Conservation (phyloP, 2,888 invertebrate genomes). For the Chrysotoxum bicinctum region DNA sequence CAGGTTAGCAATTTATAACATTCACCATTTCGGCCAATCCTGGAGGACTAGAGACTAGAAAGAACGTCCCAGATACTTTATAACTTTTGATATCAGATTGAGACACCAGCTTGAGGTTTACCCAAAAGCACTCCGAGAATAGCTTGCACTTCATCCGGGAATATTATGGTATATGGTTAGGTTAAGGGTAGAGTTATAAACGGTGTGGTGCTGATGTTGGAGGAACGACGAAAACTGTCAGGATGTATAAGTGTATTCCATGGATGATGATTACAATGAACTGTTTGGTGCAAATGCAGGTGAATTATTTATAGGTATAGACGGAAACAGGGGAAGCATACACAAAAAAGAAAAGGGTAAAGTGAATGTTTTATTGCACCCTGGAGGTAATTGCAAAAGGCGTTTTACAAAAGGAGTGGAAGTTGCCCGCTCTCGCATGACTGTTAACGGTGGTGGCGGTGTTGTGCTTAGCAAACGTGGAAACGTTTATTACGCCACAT, state of each 20-base stretch:
- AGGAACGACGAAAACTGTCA: constrained; percentile 58
- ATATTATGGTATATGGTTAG: not conserved
- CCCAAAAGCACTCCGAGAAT: constrained; percentile 43
- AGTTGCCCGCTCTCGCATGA: not conserved
- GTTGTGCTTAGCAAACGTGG: not conserved
- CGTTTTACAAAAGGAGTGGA: constrained; percentile 25
- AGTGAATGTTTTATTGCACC: constrained; percentile 65
- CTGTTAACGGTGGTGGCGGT: too few relatives aligned
- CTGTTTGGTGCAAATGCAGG: constrained; percentile 66
- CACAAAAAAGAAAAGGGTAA: constrained; percentile 42
- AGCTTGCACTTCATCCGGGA: constrained; percentile 61
- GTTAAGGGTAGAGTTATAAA: constrained; percentile 26
- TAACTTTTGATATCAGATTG: constrained; percentile 65
- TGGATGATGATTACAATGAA: constrained; percentile 59
- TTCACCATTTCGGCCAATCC: constrained; percentile 21
- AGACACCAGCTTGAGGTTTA: constrained; percentile 48
- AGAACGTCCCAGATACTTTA: constrained; percentile 54
- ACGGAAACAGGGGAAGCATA: constrained; percentile 29
- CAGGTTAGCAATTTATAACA: constrained; percentile 38
- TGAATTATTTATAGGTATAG: constrained; percentile 66
- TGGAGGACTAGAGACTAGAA: not conserved
- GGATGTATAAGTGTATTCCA: constrained; percentile 9
- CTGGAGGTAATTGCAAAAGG: constrained; percentile 46
- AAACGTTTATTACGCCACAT: constrained; percentile 53
- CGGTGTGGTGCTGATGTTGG: not conserved